Percentiles rank a stretch among this genome's conserved stretches.
Conservation (phyloP, 2,797 vertebrate species). For the Sarcophilus harrisii region DNA sequence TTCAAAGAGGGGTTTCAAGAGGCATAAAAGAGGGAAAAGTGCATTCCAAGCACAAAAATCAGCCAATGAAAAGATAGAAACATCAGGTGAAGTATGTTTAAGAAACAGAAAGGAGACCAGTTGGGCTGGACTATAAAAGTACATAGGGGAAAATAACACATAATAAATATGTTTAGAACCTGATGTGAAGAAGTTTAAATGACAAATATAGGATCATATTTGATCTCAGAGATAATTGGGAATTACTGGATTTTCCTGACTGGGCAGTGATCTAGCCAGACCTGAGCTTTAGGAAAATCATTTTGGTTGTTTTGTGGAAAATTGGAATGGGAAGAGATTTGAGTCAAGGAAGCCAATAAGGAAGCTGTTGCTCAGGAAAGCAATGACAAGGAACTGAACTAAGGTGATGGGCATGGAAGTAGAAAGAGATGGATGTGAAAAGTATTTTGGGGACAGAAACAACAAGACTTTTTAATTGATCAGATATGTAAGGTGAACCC, state of each 20-base stretch:
- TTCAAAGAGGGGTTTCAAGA: not conserved
- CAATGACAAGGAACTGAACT: not conserved
- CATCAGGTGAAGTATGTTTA: not conserved
- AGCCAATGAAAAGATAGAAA: not conserved
- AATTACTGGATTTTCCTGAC: not conserved
- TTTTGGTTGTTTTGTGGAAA: not conserved
- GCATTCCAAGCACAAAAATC: not conserved
- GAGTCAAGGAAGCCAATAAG: not conserved
- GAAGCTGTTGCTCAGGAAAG: not conserved
- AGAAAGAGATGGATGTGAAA: not conserved
- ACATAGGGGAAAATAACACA: not conserved
- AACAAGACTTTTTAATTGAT: not conserved
- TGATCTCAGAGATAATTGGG: not conserved
- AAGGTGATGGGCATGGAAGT: not conserved
- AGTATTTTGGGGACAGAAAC: not conserved
- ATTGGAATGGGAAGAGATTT: not conserved
- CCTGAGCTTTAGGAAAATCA: not conserved
- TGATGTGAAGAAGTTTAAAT: not conserved
- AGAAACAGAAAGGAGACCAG: not conserved
- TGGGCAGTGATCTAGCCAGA: not conserved
- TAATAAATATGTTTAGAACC: not conserved
- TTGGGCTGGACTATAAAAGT: not conserved
- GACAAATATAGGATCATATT: not conserved
- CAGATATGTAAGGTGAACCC: not conserved
- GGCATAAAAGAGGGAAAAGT: not conserved